These are phyloP conservation scores for Chromobotia macracanthus DNA, from an alignment of 2,797 vertebrate species.

Conservation along the genomic window DNA sequence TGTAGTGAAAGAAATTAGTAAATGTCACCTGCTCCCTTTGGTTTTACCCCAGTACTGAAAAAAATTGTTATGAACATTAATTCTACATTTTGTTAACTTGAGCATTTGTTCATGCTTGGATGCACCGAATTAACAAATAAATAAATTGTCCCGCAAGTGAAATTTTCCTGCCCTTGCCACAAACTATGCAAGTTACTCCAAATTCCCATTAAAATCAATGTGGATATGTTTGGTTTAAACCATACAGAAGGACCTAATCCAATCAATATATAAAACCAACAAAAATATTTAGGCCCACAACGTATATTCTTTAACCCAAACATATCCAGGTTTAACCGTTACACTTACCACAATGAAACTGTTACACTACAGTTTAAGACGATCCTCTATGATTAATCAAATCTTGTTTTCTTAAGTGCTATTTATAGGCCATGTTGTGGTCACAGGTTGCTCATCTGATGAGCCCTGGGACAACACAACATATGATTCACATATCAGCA, in stretches of 20 bases:
- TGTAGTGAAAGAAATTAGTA: background rate
- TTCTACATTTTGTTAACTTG: no score
- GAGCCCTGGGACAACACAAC: constrained; percentile 61
- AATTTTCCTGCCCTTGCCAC: no score
- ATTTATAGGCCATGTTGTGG: constrained; percentile 50
- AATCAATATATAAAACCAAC: background rate
- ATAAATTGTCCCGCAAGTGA: background rate
- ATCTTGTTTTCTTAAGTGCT: constrained; percentile 44
- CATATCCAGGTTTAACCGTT: background rate
- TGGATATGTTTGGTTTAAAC: background rate
- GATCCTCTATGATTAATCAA: constrained; percentile 33
- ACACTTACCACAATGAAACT: background rate
- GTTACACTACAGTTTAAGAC: background rate
- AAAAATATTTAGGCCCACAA: background rate
- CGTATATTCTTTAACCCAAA: background rate
- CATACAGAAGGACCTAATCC: no score
- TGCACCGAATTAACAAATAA: no score
- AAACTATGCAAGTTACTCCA: background rate
- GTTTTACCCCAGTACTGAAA: background rate
- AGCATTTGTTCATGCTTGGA: no score
- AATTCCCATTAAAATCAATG: background rate
- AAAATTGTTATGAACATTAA: no score
- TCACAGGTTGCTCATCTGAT: constrained; percentile 54
- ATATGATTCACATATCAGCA: constrained; percentile 66
- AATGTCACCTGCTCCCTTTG: background rate